Evolutionary conservation across 2,888 invertebrate genomes (phyloP).

Genomic region (Nudaria mundana): DNA sequence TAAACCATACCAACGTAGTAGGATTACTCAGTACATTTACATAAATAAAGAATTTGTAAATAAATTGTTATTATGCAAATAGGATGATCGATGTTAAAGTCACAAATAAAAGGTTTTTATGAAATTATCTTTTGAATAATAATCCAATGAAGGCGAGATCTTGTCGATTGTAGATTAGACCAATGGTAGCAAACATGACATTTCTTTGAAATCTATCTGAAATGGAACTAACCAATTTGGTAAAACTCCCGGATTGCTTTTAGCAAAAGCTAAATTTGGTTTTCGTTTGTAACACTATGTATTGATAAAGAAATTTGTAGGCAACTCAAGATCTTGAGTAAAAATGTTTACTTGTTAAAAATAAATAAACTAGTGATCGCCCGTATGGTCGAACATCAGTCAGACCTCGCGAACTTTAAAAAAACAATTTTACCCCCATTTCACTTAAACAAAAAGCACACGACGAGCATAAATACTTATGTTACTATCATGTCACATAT

Average conservation of each 20-base stretch:
- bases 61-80: conserved; percentile 34
- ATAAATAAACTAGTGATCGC: too few relatives aligned
- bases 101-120: conserved; percentile 17
- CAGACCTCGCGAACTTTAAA: too few relatives aligned
- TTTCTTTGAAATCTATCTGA: conserved; percentile 53
- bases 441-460: too few relatives aligned
- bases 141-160: not conserved
- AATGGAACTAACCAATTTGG: conserved; percentile 60
- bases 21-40: conserved; percentile 25
- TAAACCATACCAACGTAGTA: too few relatives aligned
- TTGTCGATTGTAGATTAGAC: conserved; percentile 11
- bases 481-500: too few relatives aligned
- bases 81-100: conserved; percentile 17
- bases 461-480: too few relatives aligned
- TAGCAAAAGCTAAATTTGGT: conserved; percentile 48
- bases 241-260: conserved; percentile 53
- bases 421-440: too few relatives aligned
- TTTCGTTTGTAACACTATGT: conserved; percentile 27
- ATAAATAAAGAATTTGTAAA: conserved; percentile 24
- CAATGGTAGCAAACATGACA: conserved; percentile 39
- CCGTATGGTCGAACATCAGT: too few relatives aligned
- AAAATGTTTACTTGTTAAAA: too few relatives aligned
- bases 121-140: conserved; percentile 5
- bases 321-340: conserved; percentile 4
- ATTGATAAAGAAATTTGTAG: conserved; percentile 17